Base-by-base conservation (phyloP, 1,140 invertebrate genomes). In the Trachymyrmex cornetzi region DNA sequence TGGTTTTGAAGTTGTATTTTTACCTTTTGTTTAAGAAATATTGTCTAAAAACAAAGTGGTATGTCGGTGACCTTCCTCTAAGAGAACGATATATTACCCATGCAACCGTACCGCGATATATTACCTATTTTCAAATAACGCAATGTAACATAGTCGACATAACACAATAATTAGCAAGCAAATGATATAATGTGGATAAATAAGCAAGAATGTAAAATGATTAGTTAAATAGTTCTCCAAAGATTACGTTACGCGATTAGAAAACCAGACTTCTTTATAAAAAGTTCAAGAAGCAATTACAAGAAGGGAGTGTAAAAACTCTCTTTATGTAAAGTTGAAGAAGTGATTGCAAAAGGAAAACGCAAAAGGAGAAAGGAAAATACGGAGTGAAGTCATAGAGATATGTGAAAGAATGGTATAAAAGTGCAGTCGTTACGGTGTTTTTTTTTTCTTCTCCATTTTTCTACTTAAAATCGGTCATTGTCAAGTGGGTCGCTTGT, bases 391-490 rank as follows among this genome's bases (percentile, higher is more conserved):
- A 71, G 22, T 63, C 50, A 63, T 11, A 34, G 16, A 22, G 24
- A 22, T 16, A 61, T 63, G 55, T 34, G 6, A 74, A 61, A 16
- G 67, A 19, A 48, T 7, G 34, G 27, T 19, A 27, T 1, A 22
- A 24, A 59, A n/a, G 24, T 19, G 67, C 19, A 24, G 22, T 38
- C 9, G 22, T 24, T 44, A 38, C 38, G 11, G 9, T 71, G 11
- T 7, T 87, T 81, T 87, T 89, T 84, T 89, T 48, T 12, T 92
- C 61, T 88, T 88, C 69, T 27, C 90, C 77, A 71, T 74, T 77
- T 55, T 27, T 64, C 48, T 19, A 50, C 57, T 48, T 11, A 63
- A 74, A 69, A 69, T 69, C 77, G 86, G 79, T 89, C 69, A 75
- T 77, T 87, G 55, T 57, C 71, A 71, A 87, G 80, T 67, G 48